Conservation (phyloP, 2,797 vertebrate genomes). For the Rhincodon typus region DNA sequence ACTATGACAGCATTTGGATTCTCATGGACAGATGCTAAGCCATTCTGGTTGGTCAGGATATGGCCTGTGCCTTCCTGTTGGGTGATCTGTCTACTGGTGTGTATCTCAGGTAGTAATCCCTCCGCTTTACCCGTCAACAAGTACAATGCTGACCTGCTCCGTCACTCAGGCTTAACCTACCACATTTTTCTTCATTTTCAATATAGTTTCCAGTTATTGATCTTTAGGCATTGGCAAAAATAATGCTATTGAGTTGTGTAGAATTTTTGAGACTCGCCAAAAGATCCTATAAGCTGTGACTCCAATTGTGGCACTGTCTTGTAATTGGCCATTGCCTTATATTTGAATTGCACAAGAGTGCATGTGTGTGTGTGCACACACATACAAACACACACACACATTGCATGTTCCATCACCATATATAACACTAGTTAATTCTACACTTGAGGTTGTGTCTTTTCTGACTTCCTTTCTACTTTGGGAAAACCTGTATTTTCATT, state of each 20-base stretch:
- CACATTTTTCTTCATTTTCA: too few species aligned
- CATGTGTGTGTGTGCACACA: too few species aligned
- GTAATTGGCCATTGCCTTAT: too few species aligned
- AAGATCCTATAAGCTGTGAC: neutral
- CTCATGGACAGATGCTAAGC: neutral
- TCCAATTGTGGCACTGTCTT: neutral
- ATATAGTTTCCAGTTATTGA: neutral
- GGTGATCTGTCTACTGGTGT: neutral
- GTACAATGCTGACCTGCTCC: neutral
- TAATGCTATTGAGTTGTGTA: neutral
- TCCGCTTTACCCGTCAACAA: neutral
- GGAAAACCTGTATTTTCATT: too few species aligned
- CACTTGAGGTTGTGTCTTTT: neutral
- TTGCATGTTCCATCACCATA: neutral
- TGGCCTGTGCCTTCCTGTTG: neutral
- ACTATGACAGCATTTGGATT: neutral
- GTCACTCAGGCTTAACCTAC: neutral
- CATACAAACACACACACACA: too few species aligned
- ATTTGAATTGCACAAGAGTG: too few species aligned
- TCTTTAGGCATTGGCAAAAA: neutral
- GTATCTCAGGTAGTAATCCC: neutral
- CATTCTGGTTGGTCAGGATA: neutral
- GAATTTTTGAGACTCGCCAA: neutral
- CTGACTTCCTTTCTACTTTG: too few species aligned
- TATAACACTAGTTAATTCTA: neutral